A percentile compares a stretch with the other conserved stretches of the same genome.
phyloP scores from a whole-genome alignment of 2,888 invertebrate genomes.

The Abrostola tripartita region DNA sequence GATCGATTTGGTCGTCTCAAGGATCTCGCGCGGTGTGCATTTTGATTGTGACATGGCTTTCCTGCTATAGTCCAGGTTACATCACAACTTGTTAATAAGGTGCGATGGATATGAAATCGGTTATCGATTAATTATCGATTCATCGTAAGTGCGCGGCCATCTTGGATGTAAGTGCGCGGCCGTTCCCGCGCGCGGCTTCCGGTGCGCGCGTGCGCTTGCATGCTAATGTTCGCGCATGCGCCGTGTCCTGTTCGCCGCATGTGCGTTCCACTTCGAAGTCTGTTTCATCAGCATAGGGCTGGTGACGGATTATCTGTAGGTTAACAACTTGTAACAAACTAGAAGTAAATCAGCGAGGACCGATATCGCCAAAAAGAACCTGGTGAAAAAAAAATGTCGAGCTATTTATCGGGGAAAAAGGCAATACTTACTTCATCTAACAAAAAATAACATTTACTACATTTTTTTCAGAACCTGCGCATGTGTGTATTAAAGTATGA shows the following conservation, averaged over 20 bases:
- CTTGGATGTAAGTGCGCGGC: conserved; percentile 82
- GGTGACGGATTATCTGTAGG: conserved; percentile 32
- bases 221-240: conserved; percentile 83
- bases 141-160: conserved; percentile 83
- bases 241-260: conserved; percentile 73
- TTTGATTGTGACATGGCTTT: conserved; percentile 66
- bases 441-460: too few species aligned
- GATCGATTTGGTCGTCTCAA: conserved; percentile 75
- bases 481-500: too few species aligned
- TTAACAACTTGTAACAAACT: conserved; percentile 15
- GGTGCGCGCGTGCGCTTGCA: conserved; percentile 83
- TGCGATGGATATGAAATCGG: conserved; percentile 81
- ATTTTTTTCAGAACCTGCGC: too few species aligned
- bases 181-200: conserved; percentile 85
- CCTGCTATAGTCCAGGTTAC: conserved; percentile 79
- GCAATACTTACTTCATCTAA: too few species aligned
- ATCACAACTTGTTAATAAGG: conserved; percentile 81
- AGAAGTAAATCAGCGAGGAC: too few species aligned
- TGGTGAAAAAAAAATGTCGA: too few species aligned
- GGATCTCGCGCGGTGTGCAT: conserved; percentile 73
- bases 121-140: conserved; percentile 87
- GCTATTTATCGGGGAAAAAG: too few species aligned
- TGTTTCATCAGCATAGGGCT: conserved; percentile 52
- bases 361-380: too few species aligned
- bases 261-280: conserved; percentile 71